Percentiles rank a stretch among this genome's conserved stretches.
Conservation (phyloP, 2,113 vertebrate genomes). For the Speoplatyrhinus poulsoni region DNA sequence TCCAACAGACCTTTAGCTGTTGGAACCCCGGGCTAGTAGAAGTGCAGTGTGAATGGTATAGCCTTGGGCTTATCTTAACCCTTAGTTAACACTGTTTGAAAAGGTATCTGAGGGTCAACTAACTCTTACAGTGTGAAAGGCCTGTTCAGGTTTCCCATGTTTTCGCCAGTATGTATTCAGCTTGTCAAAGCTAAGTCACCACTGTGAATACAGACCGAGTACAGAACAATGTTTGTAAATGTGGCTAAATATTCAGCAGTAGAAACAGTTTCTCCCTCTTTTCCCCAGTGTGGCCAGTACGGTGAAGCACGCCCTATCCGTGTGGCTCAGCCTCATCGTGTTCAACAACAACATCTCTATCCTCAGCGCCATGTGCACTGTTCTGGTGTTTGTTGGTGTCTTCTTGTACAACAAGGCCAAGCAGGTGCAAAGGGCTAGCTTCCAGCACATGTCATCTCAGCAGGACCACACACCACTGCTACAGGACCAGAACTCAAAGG, state of each 20-base stretch:
- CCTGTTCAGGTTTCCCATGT: background rate
- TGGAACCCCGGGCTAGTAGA: no score
- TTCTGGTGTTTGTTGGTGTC: slow-evolving; percentile 86
- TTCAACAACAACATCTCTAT: slow-evolving; percentile 91
- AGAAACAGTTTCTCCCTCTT: background rate
- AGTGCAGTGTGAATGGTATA: no score
- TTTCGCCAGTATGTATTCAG: background rate
- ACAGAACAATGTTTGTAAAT: no score
- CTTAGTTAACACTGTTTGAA: no score
- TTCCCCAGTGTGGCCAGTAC: slow-evolving; percentile 90
- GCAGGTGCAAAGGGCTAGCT: slow-evolving; percentile 80
- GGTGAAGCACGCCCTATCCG: slow-evolving; percentile 92
- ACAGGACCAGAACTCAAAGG: slow-evolving; percentile 53
- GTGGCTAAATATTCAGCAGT: no score
- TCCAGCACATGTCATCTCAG: slow-evolving; percentile 75
- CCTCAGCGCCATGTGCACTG: slow-evolving; percentile 84
- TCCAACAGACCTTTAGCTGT: no score
- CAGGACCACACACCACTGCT: slow-evolving; percentile 61
- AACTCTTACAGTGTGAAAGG: no score
- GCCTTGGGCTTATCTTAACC: no score
- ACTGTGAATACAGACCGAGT: no score
- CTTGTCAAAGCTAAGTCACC: background rate
- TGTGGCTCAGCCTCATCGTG: slow-evolving; percentile 95
- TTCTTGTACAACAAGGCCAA: slow-evolving; percentile 91
- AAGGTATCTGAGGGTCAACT: no score